phyloP scores from a whole-genome alignment of 2,888 invertebrate species.

The Synergus itoensis region DNA sequence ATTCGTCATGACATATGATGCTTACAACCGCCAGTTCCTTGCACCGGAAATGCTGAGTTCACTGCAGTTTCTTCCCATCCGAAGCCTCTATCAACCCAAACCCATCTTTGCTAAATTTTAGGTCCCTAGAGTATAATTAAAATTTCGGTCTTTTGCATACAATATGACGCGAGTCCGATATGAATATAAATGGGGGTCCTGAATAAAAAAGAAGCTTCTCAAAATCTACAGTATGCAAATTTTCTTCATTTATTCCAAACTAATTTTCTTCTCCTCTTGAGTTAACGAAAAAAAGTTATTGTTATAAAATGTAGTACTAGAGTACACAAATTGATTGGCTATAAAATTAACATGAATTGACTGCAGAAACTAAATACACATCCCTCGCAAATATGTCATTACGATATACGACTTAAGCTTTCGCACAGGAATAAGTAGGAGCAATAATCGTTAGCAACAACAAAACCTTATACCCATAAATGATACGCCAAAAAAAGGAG shows the following conservation, averaged over 20 bases:
- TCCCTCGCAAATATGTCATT: constrained; percentile 9
- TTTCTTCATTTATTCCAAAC: neutral
- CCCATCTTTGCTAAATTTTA: neutral
- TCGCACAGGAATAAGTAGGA: neutral
- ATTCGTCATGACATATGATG: constrained; percentile 69
- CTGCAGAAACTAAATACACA: neutral
- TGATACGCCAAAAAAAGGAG: neutral
- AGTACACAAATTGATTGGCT: neutral
- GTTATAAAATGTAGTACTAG: neutral
- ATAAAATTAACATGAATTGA: neutral
- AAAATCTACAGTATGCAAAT: neutral
- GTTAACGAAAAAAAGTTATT: neutral
- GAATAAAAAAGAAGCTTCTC: neutral
- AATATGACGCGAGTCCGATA: neutral
- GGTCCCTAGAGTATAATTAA: neutral
- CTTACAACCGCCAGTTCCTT: constrained; percentile 2
- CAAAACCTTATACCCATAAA: neutral
- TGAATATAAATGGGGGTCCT: neutral
- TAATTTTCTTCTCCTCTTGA: neutral
- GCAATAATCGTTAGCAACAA: neutral
- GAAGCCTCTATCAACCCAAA: neutral
- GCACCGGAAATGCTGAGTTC: neutral
- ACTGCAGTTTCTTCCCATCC: neutral
- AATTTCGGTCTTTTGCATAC: neutral
- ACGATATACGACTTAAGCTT: neutral